These are phyloP conservation scores for Ephestia elutella DNA, from an alignment of 1,140 invertebrate genomes.

Conservation along the genomic window DNA sequence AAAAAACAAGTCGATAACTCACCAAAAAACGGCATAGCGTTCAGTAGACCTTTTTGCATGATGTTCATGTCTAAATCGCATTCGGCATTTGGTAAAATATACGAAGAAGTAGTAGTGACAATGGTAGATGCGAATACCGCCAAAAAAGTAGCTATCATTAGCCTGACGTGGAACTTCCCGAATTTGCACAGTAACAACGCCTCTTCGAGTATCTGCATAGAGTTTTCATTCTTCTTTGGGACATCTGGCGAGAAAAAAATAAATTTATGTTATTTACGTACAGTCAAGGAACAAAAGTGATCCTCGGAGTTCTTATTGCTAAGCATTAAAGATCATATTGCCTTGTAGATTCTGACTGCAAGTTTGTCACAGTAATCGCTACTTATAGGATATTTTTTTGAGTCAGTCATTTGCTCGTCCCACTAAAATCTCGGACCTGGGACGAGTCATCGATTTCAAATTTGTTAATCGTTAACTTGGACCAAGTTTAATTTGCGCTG, in stretches of 20 bases:
- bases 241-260: background rate
- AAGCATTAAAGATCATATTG: too few relatives aligned
- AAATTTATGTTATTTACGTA: background rate
- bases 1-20: constrained; percentile 22
- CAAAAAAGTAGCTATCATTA: constrained; percentile 75
- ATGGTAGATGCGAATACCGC: constrained; percentile 75
- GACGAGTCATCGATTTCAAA: too few relatives aligned
- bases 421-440: too few relatives aligned
- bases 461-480: too few relatives aligned
- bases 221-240: constrained; percentile 17
- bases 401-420: too few relatives aligned
- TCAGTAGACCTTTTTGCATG: constrained; percentile 78
- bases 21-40: constrained; percentile 79
- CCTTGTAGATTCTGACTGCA: too few relatives aligned
- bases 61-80: constrained; percentile 78
- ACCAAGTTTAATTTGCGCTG: too few relatives aligned
- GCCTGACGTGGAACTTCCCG: constrained; percentile 77
- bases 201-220: constrained; percentile 62
- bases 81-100: constrained; percentile 79
- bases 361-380: too few relatives aligned
- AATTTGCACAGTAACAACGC: constrained; percentile 73
- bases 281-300: too few relatives aligned
- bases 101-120: constrained; percentile 78
- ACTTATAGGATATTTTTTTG: too few relatives aligned
- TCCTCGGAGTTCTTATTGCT: too few relatives aligned